phyloP scores from a whole-genome alignment of 2,888 invertebrate genomes.

The Dendrolimus pini region DNA sequence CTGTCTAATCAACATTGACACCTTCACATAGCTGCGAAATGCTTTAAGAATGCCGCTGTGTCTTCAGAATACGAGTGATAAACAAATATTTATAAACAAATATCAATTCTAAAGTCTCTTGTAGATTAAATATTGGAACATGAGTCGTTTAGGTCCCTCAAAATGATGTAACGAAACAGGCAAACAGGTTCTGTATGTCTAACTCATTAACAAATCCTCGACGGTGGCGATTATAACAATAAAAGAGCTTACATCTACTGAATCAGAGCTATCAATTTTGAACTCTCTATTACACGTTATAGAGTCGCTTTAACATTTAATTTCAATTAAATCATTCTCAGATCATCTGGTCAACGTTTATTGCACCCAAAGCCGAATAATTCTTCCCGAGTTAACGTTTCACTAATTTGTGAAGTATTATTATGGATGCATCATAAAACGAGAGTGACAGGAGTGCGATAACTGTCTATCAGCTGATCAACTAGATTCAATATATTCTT shows the following conservation, averaged over 20 bases:
- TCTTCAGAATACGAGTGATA: constrained; percentile 43
- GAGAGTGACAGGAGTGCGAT: constrained; percentile 37
- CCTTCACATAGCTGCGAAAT: constrained; percentile 53
- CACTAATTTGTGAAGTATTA: constrained; percentile 73
- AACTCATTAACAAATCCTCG: constrained; percentile 70
- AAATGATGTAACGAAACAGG: constrained; percentile 66
- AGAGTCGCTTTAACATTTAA: constrained; percentile 16
- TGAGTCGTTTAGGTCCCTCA: constrained; percentile 63
- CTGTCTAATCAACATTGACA: constrained; percentile 41
- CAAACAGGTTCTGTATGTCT: constrained; percentile 63
- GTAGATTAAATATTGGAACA: constrained; percentile 68
- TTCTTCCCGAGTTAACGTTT: constrained; percentile 66
- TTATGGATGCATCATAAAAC: constrained; percentile 57
- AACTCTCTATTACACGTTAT: constrained; percentile 15
- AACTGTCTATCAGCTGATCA: constrained; percentile 52
- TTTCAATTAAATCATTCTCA: constrained; percentile 45
- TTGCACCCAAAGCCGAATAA: constrained; percentile 69
- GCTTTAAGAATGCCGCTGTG: constrained; percentile 43
- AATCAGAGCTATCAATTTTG: constrained; percentile 8
- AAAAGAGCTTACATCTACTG: constrained; percentile 19
- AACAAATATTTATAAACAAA: constrained; percentile 69
- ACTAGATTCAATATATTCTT: background rate
- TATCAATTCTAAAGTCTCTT: constrained; percentile 61
- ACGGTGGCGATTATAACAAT: constrained; percentile 18
- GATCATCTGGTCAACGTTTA: constrained; percentile 62